Base-by-base conservation (phyloP, 2,797 vertebrate species). In the Amphiprion clarkii region DNA sequence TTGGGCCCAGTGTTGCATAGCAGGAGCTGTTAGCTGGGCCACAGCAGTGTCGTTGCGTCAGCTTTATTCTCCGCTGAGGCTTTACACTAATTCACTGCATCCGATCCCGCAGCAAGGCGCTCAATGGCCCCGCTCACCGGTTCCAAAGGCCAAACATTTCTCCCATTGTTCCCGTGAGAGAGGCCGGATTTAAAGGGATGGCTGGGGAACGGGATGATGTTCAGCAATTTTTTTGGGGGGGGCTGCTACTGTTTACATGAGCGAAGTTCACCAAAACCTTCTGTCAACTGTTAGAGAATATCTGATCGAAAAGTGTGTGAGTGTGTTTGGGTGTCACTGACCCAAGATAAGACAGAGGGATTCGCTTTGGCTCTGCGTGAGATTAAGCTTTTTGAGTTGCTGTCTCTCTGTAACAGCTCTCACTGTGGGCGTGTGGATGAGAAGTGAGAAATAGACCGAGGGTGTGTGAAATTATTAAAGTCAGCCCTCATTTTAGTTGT, bases 21-120 rank as follows among this genome's bases (percentile, higher is more conserved):
- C 82, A 87, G 83, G 60, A 81, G 83, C 85, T 78, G 84, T 82
- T 77, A 65, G 76, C 67, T 66, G 58, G 85, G 84, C 79, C 83
- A 83, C 65, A 86, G 78, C 80, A 68, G 83, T 85, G 78, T 70
- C 31, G 64, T 88, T 78, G 87, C 78, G 85, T 94, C 93, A 94
- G 90, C 92, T 90, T 78, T 90, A 93, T 94, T 91, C 87, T 89
- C 78, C 59, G 8, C 72, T 78, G 86, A 89, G 93, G 91, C 92
- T 94, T 93, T 94, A 88, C 84, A 33, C 89, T 92, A 92, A 95
- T 87, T 91, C 92, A 84, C 90, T 84, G 80, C 89, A 93, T 93
- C 92, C 90, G 86, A 91, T 92, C 89, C 90, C 44, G 46, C 81
- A 69, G 82, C 87, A 87, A 77, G 83, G 74, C 77, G 31, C 83